Evolutionary conservation across 1,140 invertebrate genomes (phyloP), one percentile per base, ranked within the genome.

Genomic region (Cyclargus thomasi): DNA sequence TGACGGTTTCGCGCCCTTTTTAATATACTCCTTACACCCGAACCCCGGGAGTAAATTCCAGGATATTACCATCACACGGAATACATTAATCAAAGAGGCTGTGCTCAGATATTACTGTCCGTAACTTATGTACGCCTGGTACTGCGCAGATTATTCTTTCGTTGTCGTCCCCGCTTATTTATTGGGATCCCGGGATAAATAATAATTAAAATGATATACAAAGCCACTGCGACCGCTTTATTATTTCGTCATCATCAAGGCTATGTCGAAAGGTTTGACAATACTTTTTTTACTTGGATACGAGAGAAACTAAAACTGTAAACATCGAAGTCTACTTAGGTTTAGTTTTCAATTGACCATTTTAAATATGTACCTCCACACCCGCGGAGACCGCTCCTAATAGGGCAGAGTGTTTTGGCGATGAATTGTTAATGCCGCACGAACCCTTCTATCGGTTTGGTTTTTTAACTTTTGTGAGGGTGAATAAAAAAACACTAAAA

Each of bases 391-490:
- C 69, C 73, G 70, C 70, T 68, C 71, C 68, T 77, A 74, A 77
- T 70, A 75, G 74, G 64, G 65, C 65, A 67, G 76, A 82, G 81
- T 80, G 77, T 81, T 81, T 80, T 75, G 66, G 68, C 77, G 76
- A 84, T 86, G 82, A 86, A 86, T 86, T 70, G 70, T 76, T 86
- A 83, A 86, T 82, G 71, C 67, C 67, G 68, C 76, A 81, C 79
- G 74, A 81, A 84, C 82, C 82, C 82, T 82, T 80, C 78, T 70
- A 78, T 63, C 79, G 64, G 68, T 63, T 69, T 68, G 70, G 80
- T 78, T 67, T 66, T 70, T 72, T 63, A 73, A 69, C 64, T 75
- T 75, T 73, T 75, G 72, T 79, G 74, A 79, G 73, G 64, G 69
- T 70, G 72, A 74, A 67, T 47, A 47, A 47, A 47, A 47, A 47